A percentile compares a stretch with the other conserved stretches of the same genome.
Evolutionary conservation across 2,888 invertebrate genomes (phyloP).

Genomic region (Ecliptopera silaceata): DNA sequence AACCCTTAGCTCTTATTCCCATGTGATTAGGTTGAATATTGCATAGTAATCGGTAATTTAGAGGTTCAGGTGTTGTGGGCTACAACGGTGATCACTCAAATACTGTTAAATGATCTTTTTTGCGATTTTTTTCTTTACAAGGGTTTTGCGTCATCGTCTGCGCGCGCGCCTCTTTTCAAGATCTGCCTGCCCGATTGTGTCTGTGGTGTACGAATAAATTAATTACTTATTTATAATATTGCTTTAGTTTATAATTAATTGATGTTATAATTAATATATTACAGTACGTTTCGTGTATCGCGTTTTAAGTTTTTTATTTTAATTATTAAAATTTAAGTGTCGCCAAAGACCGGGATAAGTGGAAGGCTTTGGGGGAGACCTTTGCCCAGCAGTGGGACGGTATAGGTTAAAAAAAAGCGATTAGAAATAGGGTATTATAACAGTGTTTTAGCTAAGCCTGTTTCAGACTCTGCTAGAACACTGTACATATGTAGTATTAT

Average conservation of each 20-base stretch:
- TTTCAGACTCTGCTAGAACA: no score
- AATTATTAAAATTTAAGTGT: no score
- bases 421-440: no score
- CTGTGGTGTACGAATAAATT: background rate
- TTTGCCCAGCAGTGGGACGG: no score
- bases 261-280: no score
- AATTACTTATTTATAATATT: background rate
- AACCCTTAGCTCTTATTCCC: slow-evolving; percentile 5
- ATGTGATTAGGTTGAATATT: slow-evolving; percentile 29
- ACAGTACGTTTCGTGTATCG: no score
- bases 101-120: slow-evolving; percentile 45
- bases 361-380: no score
- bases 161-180: slow-evolving; percentile 47
- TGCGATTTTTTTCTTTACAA: slow-evolving; percentile 47
- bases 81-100: slow-evolving; percentile 56
- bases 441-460: no score
- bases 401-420: no score
- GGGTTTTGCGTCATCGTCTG: slow-evolving; percentile 74
- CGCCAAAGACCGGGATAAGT: no score
- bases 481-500: no score
- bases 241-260: background rate
- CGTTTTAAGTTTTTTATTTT: no score
- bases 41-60: slow-evolving; percentile 20
- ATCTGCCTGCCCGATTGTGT: background rate
- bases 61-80: background rate